Base-by-base conservation (phyloP, 1,140 invertebrate genomes). In the Bombus polaris region DNA sequence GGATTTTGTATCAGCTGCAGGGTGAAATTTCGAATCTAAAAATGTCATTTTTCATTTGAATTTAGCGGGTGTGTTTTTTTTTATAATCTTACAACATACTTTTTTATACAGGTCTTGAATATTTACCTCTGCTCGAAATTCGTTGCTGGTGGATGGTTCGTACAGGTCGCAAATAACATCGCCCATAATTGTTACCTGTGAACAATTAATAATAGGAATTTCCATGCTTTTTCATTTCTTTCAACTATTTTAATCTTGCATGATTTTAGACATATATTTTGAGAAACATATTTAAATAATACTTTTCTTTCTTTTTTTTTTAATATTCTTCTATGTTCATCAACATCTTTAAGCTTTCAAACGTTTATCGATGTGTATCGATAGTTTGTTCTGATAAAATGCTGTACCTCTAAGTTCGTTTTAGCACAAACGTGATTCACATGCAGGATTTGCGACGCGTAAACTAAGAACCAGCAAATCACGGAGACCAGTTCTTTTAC, bases 1-100 rank as follows among this genome's bases (percentile, higher is more conserved):
- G 92, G 90, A 25, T 92, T 91, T 22, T 93, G 91, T 28, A 93
- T 88, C 37, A 93, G 9, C 44, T 93, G 92, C 0, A 92, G 22
- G 47, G 88, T 90, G 25, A 93, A 93, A 13, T 91, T 80, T 44
- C 85, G 73, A 84, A 93, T 92, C 93, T 93, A 75, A 32, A 89
- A 90, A 39, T 44, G 28, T 25, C 1, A 22, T 37, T 35, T 53
- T 62, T 53, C 13, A 65, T 13, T 12, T 59, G 6, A 5, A 75
- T 10, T 62, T n/a, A 39, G 37, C n/a, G 3, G 6, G 57, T 15
- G 15, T 13, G 25, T 5, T 42, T 35, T 66, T 65, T 32, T 15
- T 13, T 28, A 10, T 13, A 22, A 35, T 71, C 35, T 47, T 6
- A 6, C 13, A 13, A 25, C 1, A 28, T 22, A 25, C 8, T 6